Evolutionary conservation across 2,888 invertebrate species (phyloP), one percentile per base, ranked within the genome.

Genomic region (Abscondita cerata): DNA sequence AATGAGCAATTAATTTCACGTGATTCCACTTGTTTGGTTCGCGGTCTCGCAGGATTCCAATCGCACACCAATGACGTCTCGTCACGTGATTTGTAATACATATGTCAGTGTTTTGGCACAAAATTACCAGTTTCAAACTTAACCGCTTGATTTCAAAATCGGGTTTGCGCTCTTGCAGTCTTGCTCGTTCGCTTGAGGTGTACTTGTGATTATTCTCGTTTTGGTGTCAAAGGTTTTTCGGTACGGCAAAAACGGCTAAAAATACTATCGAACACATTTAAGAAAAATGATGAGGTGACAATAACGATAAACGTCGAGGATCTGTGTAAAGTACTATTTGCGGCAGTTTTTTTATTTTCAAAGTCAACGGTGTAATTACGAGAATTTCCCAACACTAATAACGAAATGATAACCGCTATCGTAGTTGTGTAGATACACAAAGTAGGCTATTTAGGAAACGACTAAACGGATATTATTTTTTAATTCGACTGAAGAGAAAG

Each of bases 101-200:
- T 54, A 63, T 59, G 59, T 44, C 48, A 31, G 59, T 34, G 59
- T 46, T 59, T 63, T 63, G 48, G 59, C 56, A 55, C 59, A 48
- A 63, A 59, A 55, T 63, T 63, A 52, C 63, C 63, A 63, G 63
- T 63, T 63, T 52, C 54, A 53, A 57, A 52, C 48, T 56, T 36
- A 56, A 52, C 56, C 20, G 31, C 31, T 20, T 20, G 19, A 33
- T 52, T 56, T 61, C 36, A 25, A 61, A 61, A 56, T 34, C 44
- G 40, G 46, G 15, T 13, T 44, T 38, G 34, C 25, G 52, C 33
- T 53, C 18, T 44, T 16, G 6, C 25, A 6, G n/a, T n/a, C n/a
- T n/a, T 25, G 6, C 6, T 4, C 25, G 6, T 44, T 19, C 11
- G n/a, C 3, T 44, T 44, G 18, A 25, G 47, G 12, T 48, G 25